Base-by-base conservation (phyloP, 1,140 invertebrate genomes). In the Drosophila pandora region DNA sequence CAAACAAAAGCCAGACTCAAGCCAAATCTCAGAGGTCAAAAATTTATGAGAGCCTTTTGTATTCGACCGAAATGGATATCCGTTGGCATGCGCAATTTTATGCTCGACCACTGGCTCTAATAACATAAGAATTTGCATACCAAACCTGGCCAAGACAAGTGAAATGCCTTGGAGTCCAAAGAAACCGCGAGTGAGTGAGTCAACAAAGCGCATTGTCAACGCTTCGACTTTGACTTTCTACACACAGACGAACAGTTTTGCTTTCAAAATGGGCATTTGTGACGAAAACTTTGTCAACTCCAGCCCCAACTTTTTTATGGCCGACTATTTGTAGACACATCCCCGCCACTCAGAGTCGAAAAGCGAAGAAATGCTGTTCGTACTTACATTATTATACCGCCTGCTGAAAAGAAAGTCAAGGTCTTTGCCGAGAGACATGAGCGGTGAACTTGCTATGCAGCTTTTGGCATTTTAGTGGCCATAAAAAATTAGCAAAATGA, bases 341-440 rank as follows among this genome's bases (percentile, higher is more conserved):
- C 41, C 41, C 41, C 60, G 10, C 8, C 32, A 34, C 71, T 49
- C 48, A 45, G 7, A 47, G 43, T 43, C 41, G 41, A 10, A 47
- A 59, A 50, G 30, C 47, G 54, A 59, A 79, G 79, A 84, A 84
- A 84, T 67, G 68, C 60, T 22, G 48, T 37, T 25, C 52, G 28
- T 70, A 73, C 22, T 39, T 23, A 12, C 34, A 43, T 32, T 49
- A 57, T 53, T 21, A 30, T 53, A 47, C 23, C 43, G 37, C 34
- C 50, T 72, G 30, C 49, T 60, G 54, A 77, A 87, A 85, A 87
- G 82, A 85, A 85, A 88, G 82, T 85, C 82, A 85, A 85, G 82
- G 82, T 85, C 83, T 85, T 76, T 63, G 57, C 57, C 34, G 30
- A 65, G 75, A 37, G 61, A 70, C 73, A 49, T 70, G 28, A 60